Conservation (phyloP, 2,888 invertebrate genomes). For the Scaptomyza flava region DNA sequence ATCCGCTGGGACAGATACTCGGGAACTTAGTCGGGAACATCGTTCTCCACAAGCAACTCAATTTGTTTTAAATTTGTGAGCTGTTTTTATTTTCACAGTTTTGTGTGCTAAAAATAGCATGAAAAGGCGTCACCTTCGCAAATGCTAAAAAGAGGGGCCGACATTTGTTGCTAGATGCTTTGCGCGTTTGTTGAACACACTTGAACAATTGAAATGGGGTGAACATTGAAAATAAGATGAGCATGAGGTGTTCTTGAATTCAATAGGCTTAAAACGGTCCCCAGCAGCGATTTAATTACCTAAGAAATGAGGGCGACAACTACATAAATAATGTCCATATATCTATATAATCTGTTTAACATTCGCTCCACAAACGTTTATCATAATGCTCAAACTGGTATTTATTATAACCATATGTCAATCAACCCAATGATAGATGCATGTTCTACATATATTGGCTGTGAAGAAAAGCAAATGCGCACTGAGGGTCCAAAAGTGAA, state of each 20-base stretch:
- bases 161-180: constrained; percentile 32
- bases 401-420: constrained; percentile 48
- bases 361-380: constrained; percentile 9
- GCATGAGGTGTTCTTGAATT: constrained; percentile 47
- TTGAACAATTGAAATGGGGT: constrained; percentile 26
- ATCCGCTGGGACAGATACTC: constrained; percentile 2
- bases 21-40: constrained; percentile 1
- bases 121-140: constrained; percentile 78
- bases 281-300: constrained; percentile 72
- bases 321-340: constrained; percentile 7
- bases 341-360: constrained; percentile 4
- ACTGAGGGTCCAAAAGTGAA: constrained; percentile 15
- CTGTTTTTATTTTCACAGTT: constrained; percentile 15
- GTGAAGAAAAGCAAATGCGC: neutral
- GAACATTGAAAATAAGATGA: neutral
- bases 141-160: constrained; percentile 58
- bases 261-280: constrained; percentile 52
- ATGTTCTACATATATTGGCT: constrained; percentile 50
- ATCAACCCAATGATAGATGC: constrained; percentile 46
- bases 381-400: constrained; percentile 14
- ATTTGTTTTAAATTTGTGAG: constrained; percentile 68
- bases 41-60: constrained; percentile 41
- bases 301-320: constrained; percentile 1
- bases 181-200: constrained; percentile 56
- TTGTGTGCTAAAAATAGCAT: constrained; percentile 63